Percentiles rank a stretch among this genome's conserved stretches.
phyloP scores from a whole-genome alignment of 2,797 vertebrate species.

The Syngnathus rostellatus region DNA sequence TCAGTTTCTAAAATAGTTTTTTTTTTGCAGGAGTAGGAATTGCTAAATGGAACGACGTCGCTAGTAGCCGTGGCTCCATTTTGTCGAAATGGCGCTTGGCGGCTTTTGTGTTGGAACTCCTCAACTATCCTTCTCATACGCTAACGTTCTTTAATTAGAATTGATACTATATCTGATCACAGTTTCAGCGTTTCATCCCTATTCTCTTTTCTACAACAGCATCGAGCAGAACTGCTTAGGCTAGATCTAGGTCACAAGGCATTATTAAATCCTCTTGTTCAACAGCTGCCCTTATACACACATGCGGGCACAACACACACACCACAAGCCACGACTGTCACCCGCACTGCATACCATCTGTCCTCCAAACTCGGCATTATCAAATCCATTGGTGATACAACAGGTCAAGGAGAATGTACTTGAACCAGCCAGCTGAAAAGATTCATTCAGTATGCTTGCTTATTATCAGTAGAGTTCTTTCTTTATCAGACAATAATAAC shows the following conservation, averaged over 20 bases:
- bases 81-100: not conserved
- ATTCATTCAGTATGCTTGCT: not conserved
- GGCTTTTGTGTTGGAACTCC: not conserved
- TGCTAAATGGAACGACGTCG: not conserved
- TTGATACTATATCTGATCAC: not conserved
- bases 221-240: constrained; percentile 22
- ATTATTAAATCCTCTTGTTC: constrained; percentile 65
- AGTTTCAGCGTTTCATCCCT: not conserved
- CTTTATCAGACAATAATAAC: not conserved
- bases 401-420: constrained; percentile 45
- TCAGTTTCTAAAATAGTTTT: no score
- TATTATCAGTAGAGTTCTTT: not conserved
- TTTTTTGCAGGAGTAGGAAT: no score
- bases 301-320: constrained; percentile 20
- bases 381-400: constrained; percentile 56
- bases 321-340: constrained; percentile 32
- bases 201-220: constrained; percentile 4
- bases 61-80: not conserved
- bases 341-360: constrained; percentile 64
- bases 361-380: constrained; percentile 57
- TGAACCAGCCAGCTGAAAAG: constrained; percentile 36
- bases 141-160: not conserved
- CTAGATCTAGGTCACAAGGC: constrained; percentile 59
- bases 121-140: not conserved
- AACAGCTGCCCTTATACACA: constrained; percentile 36